Evolutionary conservation across 1,140 invertebrate genomes (phyloP).

Genomic region (Cylas formicarius): DNA sequence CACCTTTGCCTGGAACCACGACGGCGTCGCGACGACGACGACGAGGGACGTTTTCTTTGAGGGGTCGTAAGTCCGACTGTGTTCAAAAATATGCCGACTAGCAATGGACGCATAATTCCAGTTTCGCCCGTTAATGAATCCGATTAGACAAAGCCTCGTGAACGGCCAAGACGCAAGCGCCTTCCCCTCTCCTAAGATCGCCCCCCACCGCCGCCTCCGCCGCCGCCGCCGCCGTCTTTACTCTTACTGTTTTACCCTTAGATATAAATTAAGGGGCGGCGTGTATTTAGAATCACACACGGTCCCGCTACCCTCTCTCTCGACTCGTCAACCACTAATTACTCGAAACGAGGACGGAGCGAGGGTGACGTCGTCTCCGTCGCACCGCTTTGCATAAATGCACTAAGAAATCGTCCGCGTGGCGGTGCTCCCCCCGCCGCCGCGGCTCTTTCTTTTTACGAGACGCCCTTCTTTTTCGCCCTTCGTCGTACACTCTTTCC

Average conservation of each 20-base stretch:
- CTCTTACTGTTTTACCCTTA: constrained; percentile 44
- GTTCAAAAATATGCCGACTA: constrained; percentile 44
- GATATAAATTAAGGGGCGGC: constrained; percentile 44
- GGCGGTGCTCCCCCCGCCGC: too few relatives aligned
- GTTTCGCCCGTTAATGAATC: constrained; percentile 50
- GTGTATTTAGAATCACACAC: constrained; percentile 42
- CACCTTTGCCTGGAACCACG: constrained; percentile 32
- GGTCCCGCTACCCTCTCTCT: constrained; percentile 31
- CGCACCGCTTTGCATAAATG: constrained; percentile 41
- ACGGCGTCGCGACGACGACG: too few relatives aligned
- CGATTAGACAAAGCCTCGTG: constrained; percentile 48
- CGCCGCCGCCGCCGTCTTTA: constrained; percentile 35
- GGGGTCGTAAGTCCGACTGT: constrained; percentile 38
- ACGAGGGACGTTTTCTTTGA: constrained; percentile 36
- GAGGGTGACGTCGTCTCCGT: constrained; percentile 24
- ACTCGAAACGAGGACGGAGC: constrained; percentile 34
- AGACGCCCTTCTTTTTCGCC: constrained; percentile 31
- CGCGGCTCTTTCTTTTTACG: constrained; percentile 23
- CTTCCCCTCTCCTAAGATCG: constrained; percentile 35
- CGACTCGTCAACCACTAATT: constrained; percentile 39
- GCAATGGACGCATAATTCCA: constrained; percentile 49
- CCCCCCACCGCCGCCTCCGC: constrained; percentile 33
- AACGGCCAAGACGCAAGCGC: constrained; percentile 44
- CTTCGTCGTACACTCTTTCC: constrained; percentile 31
- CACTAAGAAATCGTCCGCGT: constrained; percentile 39